Base-by-base conservation (phyloP, 1,140 invertebrate species). In the Drosophila malerkotliana region DNA sequence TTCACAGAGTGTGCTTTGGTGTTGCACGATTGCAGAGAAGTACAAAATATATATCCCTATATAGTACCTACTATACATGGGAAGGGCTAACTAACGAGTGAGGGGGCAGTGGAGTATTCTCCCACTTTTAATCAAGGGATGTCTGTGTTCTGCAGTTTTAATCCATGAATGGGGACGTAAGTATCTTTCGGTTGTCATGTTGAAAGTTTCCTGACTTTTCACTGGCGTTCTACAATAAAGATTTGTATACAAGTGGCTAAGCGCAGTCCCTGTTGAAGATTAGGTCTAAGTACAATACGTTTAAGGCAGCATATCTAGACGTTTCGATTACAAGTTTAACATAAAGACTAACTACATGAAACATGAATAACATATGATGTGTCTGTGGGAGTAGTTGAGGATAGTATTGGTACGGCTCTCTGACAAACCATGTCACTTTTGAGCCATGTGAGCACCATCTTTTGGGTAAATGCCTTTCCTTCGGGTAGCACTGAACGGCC, bases 231-330 rank as follows among this genome's bases (percentile, higher is more conserved):
- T 45, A 53, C 59, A 52, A 52, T 3, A 45, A n/a, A 24, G 1
- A 21, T 45, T 44, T 51, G n/a, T 15, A 26, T 26, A 63, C 55
- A 63, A 15, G 59, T 28, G 28, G 39, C 39, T 14, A 9, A 49
- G 10, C 30, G 57, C 3, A 49, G 44, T 62, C 48, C 34, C 45
- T 26, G 32, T 62, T 41, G 41, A 30, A 76, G 14, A 54, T 51
- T 49, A 39, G 12, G 37, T 39, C 53, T 74, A 79, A 79, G 77
- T 74, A 79, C 77, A 74, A 66, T 64, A 67, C 52, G 55, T 75
- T 53, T 75, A 75, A 75, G 72, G 72, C 72, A 75, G 72, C 53
- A 66, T 53, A 74, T 72, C 37, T 45, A 73, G 71, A 73, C 51
- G 55, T 73, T 73, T 73, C 44, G 71, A 51, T 73, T n/a, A 72